Base-by-base conservation (phyloP, 1,140 invertebrate species). In the Hyles euphorbiae region DNA sequence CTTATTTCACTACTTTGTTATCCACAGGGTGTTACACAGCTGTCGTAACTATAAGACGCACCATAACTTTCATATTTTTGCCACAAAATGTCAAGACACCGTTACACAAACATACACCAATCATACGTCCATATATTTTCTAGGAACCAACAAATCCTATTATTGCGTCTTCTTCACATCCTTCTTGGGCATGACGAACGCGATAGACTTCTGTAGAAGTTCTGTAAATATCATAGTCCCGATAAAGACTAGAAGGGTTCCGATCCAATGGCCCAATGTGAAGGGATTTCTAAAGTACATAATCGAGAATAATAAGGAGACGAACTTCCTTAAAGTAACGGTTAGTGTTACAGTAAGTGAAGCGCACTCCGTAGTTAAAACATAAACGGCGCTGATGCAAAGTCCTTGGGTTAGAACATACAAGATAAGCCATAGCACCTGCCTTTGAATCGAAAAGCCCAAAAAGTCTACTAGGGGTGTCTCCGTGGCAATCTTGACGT, bases 281-380 rank as follows among this genome's bases (percentile, higher is more conserved):
- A 99, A 99, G 3, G 95, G 93, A 91, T 99, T 99, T 63, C 94
- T 90, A 82, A 99, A 99, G 81, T 98, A 99, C 44, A 97, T 74
- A 71, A 99, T 98, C 2, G 98, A 99, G 78, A 99, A 95, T 11
- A 99, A 86, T 47, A 99, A 89, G 7, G 97, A 98, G 5, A 97
- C 90, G 81, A 99, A 99, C 87, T 99, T 99, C 40, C 98, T 90
- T 51, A 99, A 83, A 1, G 98, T 99, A 9, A 99, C 94, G 3
- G 99, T 96, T 58, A 99, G 89, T 0, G 98, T 99, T 0, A 99
- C 98, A 0, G 97, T 98, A 9, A 99, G 82, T 0, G 98, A 98
- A 6, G 95, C 93, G 78, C 97, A 98, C 82, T 98, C 96, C 0
- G 98, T 96, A 2, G 97, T 99, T 72, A 99, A 90, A 11, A 95